Evolutionary conservation across 1,140 invertebrate genomes (phyloP), one percentile per base, ranked within the genome.

Genomic region (Drosophila ficusphila): DNA sequence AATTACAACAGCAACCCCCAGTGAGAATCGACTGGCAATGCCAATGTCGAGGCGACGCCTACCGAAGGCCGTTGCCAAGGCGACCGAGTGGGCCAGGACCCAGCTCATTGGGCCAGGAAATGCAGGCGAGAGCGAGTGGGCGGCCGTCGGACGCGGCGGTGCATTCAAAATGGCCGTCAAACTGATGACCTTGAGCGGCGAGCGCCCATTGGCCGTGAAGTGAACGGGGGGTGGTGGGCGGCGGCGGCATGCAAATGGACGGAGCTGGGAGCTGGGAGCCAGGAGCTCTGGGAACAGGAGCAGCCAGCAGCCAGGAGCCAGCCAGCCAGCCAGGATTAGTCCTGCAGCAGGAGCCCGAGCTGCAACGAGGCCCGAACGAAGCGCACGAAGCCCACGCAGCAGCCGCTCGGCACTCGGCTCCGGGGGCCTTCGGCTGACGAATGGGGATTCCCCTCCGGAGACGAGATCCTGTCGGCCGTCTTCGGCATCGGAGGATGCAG

Each of bases 121-220:
- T 85, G 79, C 79, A 85, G 67, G 44, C 51, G 58, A 42, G 21
- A 34, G 60, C 34, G 42, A 69, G 53, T 69, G 81, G 62, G 82
- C 81, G 81, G 82, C 79, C 79, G 79, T 83, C 79, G 79, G 74
- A 82, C 62, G 74, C 21, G 39, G 38, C 62, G 47, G 12, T 74
- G 69, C 61, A 60, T 88, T 62, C 77, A 86, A 86, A 88, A 86
- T 86, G 82, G 82, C 82, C 82, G 82, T 70, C 82, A 86, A 82
- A 86, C 25, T 61, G 21, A 7, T 81, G 82, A 86, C 82, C 82
- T 88, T 88, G 82, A 86, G 67, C 34, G 38, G 51, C 25, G 47
- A 18, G 2, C 41, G 21, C 27, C 56, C 73, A 83, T 83, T 83
- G 79, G 77, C 73, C 51, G 41, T n/a, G 19, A n/a, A 21, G 27